Evolutionary conservation across 2,888 invertebrate genomes (phyloP), one percentile per base, ranked within the genome.

Genomic region (Amiota minor): DNA sequence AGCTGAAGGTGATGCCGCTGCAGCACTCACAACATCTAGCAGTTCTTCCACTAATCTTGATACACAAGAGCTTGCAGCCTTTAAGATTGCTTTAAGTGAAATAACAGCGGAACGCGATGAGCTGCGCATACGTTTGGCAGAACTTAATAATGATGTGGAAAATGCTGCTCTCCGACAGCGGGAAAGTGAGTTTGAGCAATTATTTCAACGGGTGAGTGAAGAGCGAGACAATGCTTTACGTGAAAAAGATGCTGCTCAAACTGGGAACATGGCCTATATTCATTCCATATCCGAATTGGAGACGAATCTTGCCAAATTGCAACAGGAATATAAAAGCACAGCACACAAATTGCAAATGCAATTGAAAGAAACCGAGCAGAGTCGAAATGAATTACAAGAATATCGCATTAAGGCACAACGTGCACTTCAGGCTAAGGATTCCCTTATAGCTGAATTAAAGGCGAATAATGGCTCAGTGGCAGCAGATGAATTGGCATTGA

Each of bases 341-440:
- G 87, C 88, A 1, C 91, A 91, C 56, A 92, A 91, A 86, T 81
- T 92, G 35, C 89, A 89, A 73, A 89, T 89, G 81, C 82, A 91
- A 71, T 88, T 90, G 20, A 89, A 88, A 69, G 92, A 93, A 78
- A 86, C 90, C 1, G 87, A 85, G 16, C 86, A 88, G 73, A 84
- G 90, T 14, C 89, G 90, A 23, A 85, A 87, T 9, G 95, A 96
- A 86, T 91, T 95, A 81, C 92, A 93, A 72, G 94, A 94, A 72
- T 96, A 96, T 88, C 93, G 94, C 80, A 92, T 93, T n/a, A 94
- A 96, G 83, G 96, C 96, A 0, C 92, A 95, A 81, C 92, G 93
- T 77, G 95, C 95, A 74, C 89, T 96, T 10, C 93, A 93, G 87
- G 93, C 94, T 76, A 96, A 96, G 84, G 96, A 96, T 83, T 92